Base-by-base conservation (phyloP, 1,140 invertebrate genomes). In the Micrasema longulum region DNA sequence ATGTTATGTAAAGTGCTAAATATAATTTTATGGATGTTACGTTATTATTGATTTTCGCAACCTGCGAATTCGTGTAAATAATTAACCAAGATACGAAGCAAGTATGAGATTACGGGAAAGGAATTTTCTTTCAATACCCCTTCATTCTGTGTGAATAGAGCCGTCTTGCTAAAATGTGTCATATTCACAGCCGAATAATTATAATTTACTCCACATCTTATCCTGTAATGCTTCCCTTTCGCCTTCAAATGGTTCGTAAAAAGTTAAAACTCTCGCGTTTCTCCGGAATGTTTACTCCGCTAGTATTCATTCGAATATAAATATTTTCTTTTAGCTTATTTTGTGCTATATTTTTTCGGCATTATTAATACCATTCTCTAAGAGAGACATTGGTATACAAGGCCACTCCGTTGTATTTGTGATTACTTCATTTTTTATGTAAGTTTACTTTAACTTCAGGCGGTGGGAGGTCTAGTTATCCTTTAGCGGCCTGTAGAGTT, bases 181-280 rank as follows among this genome's bases (percentile, higher is more conserved):
- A 64, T 57, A 70, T 70, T 70, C 57, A 38, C 31, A 53, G 26
- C 45, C 23, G 52, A 57, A 73, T 73, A 73, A 73, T 73, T 73
- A 65, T 69, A 73, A 73, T 73, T 73, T 73, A 73, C 69, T 57
- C 55, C 66, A 43, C 36, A 31, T 38, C 43, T 45, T 70, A 20
- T 31, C 65, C 47, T 48, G 55, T 66, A 66, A 66, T 66, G 48
- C 48, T 50, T 64, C 60, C 66, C 50, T 71, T 71, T 45, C 57
- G 57, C 53, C 50, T 57, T 57, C 65, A 63, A 68, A 66, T 62
- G 53, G 57, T 75, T 69, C 47, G 68, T 69, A 71, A 75, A 75
- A 75, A 71, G 53, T 69, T 66, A 69, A 71, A 71, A 22, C 14
- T 35, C 55, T 41, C 36, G n/a, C 47, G 48, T 36, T 47, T 50